A percentile compares a stretch with the other conserved stretches of the same genome.
Evolutionary conservation across 2,888 invertebrate genomes (phyloP).

Genomic region (Eupithecia exiguata): DNA sequence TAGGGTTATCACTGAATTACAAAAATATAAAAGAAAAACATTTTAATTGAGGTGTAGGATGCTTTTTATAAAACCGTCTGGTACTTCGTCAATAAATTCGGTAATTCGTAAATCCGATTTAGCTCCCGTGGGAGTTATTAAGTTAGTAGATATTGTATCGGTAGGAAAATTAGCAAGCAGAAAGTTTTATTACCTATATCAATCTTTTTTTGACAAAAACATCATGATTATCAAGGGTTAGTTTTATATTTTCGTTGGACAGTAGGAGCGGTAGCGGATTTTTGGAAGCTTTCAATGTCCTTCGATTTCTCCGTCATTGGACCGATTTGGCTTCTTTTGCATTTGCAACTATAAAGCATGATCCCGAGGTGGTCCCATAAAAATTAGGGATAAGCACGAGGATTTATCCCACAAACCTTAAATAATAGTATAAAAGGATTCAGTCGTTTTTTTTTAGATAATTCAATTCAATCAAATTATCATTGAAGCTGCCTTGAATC

Average conservation of each 20-base stretch:
- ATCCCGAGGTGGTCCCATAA: too few species aligned
- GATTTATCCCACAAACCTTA: too few species aligned
- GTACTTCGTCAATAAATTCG: neutral
- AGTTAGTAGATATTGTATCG: too few species aligned
- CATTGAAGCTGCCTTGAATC: neutral
- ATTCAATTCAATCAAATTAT: neutral
- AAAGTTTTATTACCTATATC: too few species aligned
- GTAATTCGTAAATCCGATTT: neutral
- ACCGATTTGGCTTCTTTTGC: too few species aligned
- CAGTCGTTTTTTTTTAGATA: too few species aligned
- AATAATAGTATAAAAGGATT: too few species aligned
- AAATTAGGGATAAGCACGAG: too few species aligned
- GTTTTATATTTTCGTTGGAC: neutral
- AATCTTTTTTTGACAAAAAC: too few species aligned
- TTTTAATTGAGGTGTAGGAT: neutral
- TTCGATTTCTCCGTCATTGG: too few species aligned
- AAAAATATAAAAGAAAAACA: neutral
- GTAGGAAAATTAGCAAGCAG: neutral
- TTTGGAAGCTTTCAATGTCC: neutral
- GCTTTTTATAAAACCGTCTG: neutral
- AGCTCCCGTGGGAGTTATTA: neutral
- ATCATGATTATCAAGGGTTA: neutral
- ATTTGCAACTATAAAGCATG: too few species aligned
- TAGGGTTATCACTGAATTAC: constrained; percentile 17
- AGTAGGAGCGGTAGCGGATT: neutral